phyloP scores from a whole-genome alignment of 2,797 vertebrate genomes.

The Anableps anableps region DNA sequence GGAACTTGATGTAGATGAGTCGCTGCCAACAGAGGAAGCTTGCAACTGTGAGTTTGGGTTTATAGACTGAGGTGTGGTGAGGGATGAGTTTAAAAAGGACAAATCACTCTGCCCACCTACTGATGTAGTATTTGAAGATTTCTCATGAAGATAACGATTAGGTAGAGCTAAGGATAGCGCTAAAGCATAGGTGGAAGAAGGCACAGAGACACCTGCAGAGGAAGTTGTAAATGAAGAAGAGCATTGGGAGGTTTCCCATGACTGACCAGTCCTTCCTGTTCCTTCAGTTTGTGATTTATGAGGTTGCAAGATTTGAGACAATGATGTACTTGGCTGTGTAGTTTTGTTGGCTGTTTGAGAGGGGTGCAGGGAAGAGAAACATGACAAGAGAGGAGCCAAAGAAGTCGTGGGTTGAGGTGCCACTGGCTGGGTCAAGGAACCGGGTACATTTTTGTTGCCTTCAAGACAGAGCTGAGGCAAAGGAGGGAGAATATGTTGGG shows the following conservation, averaged over 20 bases:
- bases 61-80: constrained; percentile 63
- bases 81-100: constrained; percentile 70
- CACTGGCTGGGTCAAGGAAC: constrained; percentile 55
- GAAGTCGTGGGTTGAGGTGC: constrained; percentile 63
- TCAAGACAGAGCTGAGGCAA: constrained; percentile 85
- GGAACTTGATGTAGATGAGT: constrained; percentile 54
- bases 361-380: constrained; percentile 82
- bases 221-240: constrained; percentile 67
- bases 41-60: constrained; percentile 70
- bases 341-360: constrained; percentile 72
- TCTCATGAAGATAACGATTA: constrained; percentile 79
- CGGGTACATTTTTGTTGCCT: constrained; percentile 68
- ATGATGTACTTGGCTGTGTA: constrained; percentile 71
- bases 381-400: constrained; percentile 80
- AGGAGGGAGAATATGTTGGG: constrained; percentile 76
- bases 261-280: constrained; percentile 56
- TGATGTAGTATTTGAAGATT: constrained; percentile 75
- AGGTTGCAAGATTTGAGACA: constrained; percentile 80
- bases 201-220: constrained; percentile 63
- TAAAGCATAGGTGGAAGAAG: constrained; percentile 73
- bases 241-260: constrained; percentile 67
- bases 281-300: constrained; percentile 76
- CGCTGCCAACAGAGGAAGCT: constrained; percentile 49
- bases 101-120: constrained; percentile 64
- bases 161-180: constrained; percentile 77